Evolutionary conservation across 37 sponge, comb jelly and placozoan species (phyloP), one percentile per base, ranked within the genome.

Genomic region (Chondrilla cf. caribensis): DNA sequence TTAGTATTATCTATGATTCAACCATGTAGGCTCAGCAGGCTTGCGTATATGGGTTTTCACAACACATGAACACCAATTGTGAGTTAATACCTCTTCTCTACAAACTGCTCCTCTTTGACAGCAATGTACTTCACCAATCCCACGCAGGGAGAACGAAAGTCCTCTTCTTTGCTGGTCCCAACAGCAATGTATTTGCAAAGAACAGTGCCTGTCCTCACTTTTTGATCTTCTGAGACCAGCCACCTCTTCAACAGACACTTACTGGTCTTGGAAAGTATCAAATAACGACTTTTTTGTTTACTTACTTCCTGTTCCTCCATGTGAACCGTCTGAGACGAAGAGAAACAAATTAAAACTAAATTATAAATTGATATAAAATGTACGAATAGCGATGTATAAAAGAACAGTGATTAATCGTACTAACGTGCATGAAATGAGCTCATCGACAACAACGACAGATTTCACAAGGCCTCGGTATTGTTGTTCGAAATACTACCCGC

Each of bases 31-130:
- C n/a, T n/a, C n/a, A n/a, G n/a, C n/a, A n/a, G n/a, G n/a, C n/a
- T n/a, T n/a, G n/a, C n/a, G n/a, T n/a, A n/a, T n/a, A n/a, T n/a
- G n/a, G n/a, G n/a, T n/a, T n/a, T n/a, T n/a, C n/a, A n/a, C n/a
- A n/a, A n/a, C n/a, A n/a, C n/a, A n/a, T n/a, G n/a, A n/a, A n/a
- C n/a, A n/a, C n/a, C n/a, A n/a, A n/a, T n/a, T n/a, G n/a, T n/a
- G n/a, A n/a, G n/a, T n/a, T n/a, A n/a, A n/a, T n/a, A 92, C 92
- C 70, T 79, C 29, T 89, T 83, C 29, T 82, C 83, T 3, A 90
- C 78, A 9, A 58, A 65, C 8, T 77, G 86, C 83, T 87, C 91
- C 33, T 83, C 89, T 24, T 76, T 41, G n/a, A 71, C 70, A 28
- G 87, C 58, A 14, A 90, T 28, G 32, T 81, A 59, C 3, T 55